A percentile compares a stretch with the other conserved stretches of the same genome.
phyloP scores from a whole-genome alignment of 2,113 vertebrate species.

The Chiloscyllium plagiosum region DNA sequence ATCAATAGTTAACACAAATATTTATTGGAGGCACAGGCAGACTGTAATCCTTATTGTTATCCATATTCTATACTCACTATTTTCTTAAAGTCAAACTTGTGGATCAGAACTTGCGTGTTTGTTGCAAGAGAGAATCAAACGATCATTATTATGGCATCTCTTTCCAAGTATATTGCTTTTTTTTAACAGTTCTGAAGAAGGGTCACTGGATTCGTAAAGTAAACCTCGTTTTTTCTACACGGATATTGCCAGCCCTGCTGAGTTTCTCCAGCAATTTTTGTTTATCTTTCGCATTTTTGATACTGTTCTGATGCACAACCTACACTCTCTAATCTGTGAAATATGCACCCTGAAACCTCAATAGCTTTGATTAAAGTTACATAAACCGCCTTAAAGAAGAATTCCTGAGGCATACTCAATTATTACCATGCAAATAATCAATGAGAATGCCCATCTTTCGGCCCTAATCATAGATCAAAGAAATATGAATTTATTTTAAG shows the following conservation, averaged over 20 bases:
- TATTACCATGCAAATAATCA: neutral
- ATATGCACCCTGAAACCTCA: neutral
- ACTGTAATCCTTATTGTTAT: neutral
- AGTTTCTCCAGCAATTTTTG: too few relatives aligned
- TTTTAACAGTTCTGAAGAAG: neutral
- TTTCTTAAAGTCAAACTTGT: neutral
- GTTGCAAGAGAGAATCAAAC: neutral
- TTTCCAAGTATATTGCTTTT: neutral
- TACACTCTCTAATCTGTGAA: neutral
- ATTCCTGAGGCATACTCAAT: neutral
- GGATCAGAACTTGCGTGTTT: neutral
- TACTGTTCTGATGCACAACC: neutral
- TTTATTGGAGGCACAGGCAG: neutral
- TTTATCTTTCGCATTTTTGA: too few relatives aligned
- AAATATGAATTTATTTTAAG: neutral
- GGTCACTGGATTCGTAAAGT: too few relatives aligned
- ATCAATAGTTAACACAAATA: slow-evolving; percentile 1
- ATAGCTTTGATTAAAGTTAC: neutral
- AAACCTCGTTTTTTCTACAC: too few relatives aligned
- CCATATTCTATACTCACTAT: neutral
- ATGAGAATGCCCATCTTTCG: neutral
- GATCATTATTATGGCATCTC: too few relatives aligned
- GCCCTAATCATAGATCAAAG: neutral
- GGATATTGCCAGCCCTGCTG: too few relatives aligned
- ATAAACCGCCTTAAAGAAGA: neutral